Base-by-base conservation (phyloP, 2,797 vertebrate genomes). In the Sebastes iracundus region DNA sequence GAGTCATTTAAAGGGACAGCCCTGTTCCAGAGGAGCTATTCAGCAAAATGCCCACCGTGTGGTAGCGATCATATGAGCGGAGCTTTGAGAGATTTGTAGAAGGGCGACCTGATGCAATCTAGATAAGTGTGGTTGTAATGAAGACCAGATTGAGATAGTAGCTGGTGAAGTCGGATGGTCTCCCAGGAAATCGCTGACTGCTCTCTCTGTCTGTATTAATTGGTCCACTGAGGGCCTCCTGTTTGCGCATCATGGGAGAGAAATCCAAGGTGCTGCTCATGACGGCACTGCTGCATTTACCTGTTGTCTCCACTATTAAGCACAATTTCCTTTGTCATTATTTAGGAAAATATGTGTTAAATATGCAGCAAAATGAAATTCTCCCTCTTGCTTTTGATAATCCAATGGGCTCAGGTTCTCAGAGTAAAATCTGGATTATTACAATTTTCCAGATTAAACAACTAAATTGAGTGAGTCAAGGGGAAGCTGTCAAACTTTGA, bases 181-280 rank as follows among this genome's bases (percentile, higher is more conserved):
- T 96, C 96, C 82, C 91, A 95, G 96, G 96, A 95, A 95, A 95
- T 93, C 81, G 93, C 95, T 95, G 95, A 95, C 95, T 95, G 94
- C 94, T 95, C 90, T 92, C 89, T 90, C 92, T 79, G 88, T 91
- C 89, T 84, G 81, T 84, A 81, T 93, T 96, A 96, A 96, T 96
- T 96, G 96, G 96, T 94, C 96, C 94, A 84, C 92, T 1, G 94
- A 95, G 95, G 88, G 90, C 88, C 92, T 85, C 66, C 92, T 95
- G 94, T 96, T 96, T 95, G 93, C 78, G 72, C 85, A 92, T 89
- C 92, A 85, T 90, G 65, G 27, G 23, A 93, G 94, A 95, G 86
- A 90, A 90, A 94, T 91, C 90, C 88, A 91, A 90, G 90, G 93
- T 87, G 84, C 84, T 83, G 83, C 79, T 90, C 84, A 85, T 86